Evolutionary conservation across 37 sponge, comb jelly and placozoan genomes (phyloP).

Genomic region (Theonella swinhoei): DNA sequence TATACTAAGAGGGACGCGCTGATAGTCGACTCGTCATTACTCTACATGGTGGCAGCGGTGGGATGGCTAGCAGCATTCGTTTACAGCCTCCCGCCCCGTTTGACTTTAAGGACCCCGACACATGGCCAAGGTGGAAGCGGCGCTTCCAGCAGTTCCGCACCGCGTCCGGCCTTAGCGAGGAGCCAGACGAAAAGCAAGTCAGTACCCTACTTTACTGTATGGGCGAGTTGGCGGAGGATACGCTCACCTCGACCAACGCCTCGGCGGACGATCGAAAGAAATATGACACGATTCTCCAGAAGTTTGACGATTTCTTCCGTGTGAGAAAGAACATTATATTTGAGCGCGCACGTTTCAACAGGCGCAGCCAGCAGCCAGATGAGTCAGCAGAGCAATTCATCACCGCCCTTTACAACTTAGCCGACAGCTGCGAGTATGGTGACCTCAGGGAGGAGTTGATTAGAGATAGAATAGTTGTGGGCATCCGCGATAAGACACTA

Average conservation of each 20-base stretch:
- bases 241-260: constrained; percentile 34
- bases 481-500: constrained; percentile 33
- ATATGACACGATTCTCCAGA: too few species aligned
- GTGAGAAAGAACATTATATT: constrained; percentile 30
- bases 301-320: too few species aligned
- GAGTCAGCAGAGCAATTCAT: constrained; percentile 27
- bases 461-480: constrained; percentile 33
- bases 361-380: too few species aligned
- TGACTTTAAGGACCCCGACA: too few species aligned
- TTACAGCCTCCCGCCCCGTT: constrained; percentile 19
- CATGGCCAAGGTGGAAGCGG: constrained; percentile 23
- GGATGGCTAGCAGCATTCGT: constrained; percentile 33
- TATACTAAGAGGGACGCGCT: too few species aligned
- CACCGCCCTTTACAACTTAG: constrained; percentile 8
- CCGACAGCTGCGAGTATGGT: too few species aligned
- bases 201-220: constrained; percentile 45
- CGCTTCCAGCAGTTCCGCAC: constrained; percentile 33
- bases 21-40: too few species aligned
- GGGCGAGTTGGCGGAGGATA: constrained; percentile 36
- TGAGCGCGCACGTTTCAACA: constrained; percentile 36
- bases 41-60: constrained; percentile 47
- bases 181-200: too few species aligned
- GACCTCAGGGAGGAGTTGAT: constrained; percentile 20
- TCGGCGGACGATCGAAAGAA: constrained; percentile 19
- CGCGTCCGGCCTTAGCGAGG: constrained; percentile 27